A percentile compares a stretch with the other conserved stretches of the same genome.
phyloP scores from a whole-genome alignment of 2,888 invertebrate species.

The Allacma fusca region DNA sequence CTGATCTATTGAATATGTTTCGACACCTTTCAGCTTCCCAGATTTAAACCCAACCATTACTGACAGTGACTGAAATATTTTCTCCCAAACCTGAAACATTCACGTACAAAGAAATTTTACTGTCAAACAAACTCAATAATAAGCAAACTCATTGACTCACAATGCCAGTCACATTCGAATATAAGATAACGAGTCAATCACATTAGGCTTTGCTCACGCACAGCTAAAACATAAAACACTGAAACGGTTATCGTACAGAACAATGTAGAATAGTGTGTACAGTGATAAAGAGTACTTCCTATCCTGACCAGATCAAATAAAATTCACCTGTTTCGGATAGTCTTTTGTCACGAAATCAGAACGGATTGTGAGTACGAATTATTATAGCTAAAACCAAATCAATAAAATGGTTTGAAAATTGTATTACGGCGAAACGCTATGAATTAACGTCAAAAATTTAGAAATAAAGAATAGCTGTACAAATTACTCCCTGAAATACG shows the following conservation, averaged over 20 bases:
- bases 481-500: neutral
- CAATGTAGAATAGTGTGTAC: neutral
- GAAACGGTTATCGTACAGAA: neutral
- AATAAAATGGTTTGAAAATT: too few species aligned
- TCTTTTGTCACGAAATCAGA: too few species aligned
- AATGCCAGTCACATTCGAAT: neutral
- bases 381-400: too few species aligned
- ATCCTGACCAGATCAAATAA: too few species aligned
- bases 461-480: neutral
- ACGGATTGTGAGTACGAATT: too few species aligned
- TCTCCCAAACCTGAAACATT: constrained; percentile 48
- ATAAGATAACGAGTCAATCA: neutral
- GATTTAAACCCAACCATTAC: constrained; percentile 51
- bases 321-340: too few species aligned
- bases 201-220: neutral
- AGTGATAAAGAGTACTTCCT: too few species aligned
- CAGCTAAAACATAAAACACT: neutral
- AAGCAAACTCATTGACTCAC: neutral
- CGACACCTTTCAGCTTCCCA: constrained; percentile 49
- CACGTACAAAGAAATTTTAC: neutral
- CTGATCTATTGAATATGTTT: constrained; percentile 44
- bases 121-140: neutral
- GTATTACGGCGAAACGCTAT: too few species aligned
- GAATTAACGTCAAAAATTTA: neutral
- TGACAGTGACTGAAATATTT: constrained; percentile 50